Evolutionary conservation across 2,113 vertebrate genomes (phyloP).

Genomic region (Amphilophus citrinellus): DNA sequence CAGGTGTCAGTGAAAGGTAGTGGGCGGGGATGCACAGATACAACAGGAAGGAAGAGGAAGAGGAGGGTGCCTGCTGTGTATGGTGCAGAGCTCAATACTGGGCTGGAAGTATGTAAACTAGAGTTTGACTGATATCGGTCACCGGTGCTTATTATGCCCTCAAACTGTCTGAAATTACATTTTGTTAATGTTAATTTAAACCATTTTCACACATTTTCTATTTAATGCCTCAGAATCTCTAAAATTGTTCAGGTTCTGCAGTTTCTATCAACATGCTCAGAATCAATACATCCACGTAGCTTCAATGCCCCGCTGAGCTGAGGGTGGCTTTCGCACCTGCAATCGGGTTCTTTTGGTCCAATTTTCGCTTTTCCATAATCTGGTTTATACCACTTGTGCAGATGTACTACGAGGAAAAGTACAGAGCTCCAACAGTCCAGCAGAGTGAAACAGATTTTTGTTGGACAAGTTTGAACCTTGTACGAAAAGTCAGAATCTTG

Average conservation of each 20-base stretch:
- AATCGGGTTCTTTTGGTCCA: background rate
- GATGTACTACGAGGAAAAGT: background rate
- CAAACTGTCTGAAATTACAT: too few species aligned
- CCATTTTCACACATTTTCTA: background rate
- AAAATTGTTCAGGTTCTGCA: background rate
- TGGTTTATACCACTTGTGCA: background rate
- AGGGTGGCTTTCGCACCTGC: background rate
- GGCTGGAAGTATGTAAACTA: conserved; percentile 26
- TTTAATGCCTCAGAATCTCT: background rate
- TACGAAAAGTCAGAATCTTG: background rate
- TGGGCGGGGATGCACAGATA: background rate
- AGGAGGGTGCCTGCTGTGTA: background rate
- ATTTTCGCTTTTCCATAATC: background rate
- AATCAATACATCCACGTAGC: background rate
- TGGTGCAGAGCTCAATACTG: conserved; percentile 41
- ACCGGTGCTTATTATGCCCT: too few species aligned
- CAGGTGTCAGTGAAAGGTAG: conserved; percentile 16
- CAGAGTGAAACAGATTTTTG: background rate
- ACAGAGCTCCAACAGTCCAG: background rate
- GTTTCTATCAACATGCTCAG: background rate
- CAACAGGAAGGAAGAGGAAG: background rate
- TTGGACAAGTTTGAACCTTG: background rate
- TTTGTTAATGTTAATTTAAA: too few species aligned
- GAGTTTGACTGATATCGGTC: conserved; percentile 40
- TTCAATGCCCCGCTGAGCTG: background rate